Conservation (phyloP, 2,797 vertebrate genomes). For the Lithobates pipiens region DNA sequence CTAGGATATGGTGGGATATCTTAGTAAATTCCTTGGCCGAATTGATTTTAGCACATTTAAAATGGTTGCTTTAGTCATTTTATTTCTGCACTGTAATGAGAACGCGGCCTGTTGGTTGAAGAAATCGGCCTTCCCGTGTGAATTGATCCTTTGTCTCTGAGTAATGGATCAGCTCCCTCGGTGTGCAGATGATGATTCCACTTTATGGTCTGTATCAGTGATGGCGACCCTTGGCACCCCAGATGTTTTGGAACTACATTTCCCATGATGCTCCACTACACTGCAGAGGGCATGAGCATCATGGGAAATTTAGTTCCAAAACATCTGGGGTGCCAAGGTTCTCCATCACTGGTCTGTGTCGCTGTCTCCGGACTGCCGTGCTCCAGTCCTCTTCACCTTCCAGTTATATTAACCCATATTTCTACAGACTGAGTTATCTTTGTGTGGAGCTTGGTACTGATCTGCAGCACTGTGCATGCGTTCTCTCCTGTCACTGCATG, state of each 20-base stretch:
- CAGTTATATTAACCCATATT: constrained; percentile 1
- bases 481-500: constrained; percentile 82
- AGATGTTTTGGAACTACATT: too few species aligned
- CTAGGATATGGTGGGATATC: too few species aligned
- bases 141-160: background rate
- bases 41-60: background rate
- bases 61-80: background rate
- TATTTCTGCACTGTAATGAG: background rate
- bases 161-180: background rate
- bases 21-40: background rate
- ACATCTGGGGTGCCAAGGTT: too few species aligned
- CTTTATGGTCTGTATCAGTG: background rate
- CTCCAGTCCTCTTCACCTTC: background rate
- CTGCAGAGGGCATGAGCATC: too few species aligned
- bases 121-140: background rate
- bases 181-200: background rate
- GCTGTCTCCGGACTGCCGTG: background rate
- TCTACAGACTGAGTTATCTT: background rate
- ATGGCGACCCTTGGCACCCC: too few species aligned
- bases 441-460: constrained; percentile 3
- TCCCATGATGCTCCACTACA: too few species aligned
- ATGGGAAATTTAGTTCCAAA: too few species aligned
- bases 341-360: background rate
- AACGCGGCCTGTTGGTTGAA: background rate
- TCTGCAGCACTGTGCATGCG: constrained; percentile 86